Evolutionary conservation across 2,113 vertebrate genomes (phyloP).

Genomic region (Podiceps cristatus): DNA sequence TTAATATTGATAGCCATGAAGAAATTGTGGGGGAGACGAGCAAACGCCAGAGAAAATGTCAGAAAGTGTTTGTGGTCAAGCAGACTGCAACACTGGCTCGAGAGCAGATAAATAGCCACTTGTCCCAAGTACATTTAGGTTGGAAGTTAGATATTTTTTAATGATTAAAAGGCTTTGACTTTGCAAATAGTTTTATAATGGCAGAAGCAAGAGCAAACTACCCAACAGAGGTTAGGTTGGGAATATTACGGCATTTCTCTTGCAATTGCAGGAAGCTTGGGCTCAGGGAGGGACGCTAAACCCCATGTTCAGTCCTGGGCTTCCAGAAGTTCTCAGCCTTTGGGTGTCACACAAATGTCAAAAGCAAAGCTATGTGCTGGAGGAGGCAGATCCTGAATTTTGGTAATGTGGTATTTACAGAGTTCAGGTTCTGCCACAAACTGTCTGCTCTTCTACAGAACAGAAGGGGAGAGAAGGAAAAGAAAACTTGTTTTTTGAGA

Average conservation of each 20-base stretch:
- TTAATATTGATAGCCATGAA: neutral
- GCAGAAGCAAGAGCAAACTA: neutral
- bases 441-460: neutral
- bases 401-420: neutral
- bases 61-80: neutral
- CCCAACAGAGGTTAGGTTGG: neutral
- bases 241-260: neutral
- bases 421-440: neutral
- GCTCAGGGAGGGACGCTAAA: neutral
- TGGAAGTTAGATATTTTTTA: neutral
- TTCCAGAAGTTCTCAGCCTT: neutral
- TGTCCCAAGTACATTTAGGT: neutral
- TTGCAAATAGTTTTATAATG: neutral
- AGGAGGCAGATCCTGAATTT: neutral
- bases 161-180: neutral
- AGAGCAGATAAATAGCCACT: neutral
- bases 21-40: neutral
- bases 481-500: neutral
- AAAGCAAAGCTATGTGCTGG: neutral
- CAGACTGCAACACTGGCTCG: accelerated
- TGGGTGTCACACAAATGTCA: neutral
- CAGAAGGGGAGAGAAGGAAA: neutral
- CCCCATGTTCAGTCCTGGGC: neutral
- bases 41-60: neutral
- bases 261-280: neutral